Evolutionary conservation across 2,113 vertebrate genomes (phyloP), one percentile per base, ranked within the genome.

Genomic region (Nipponia nippon): DNA sequence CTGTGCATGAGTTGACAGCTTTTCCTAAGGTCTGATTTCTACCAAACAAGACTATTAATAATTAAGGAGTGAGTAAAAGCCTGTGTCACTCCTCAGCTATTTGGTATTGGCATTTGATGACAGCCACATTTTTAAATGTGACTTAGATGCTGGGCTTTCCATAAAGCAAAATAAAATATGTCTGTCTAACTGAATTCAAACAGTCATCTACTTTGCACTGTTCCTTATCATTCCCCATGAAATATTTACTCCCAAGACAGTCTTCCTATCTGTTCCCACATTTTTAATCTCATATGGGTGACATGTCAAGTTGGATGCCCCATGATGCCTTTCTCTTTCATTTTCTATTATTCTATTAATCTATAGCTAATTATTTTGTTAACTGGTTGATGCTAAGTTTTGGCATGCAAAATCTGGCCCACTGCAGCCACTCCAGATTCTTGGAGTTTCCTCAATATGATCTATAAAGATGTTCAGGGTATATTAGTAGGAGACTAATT

Each of bases 101-200:
- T 95, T 96, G 84, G 52, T 87, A 96, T 95, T 96, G 96, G 70
- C 96, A 96, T 91, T 85, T 96, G 91, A 88, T 95, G 96, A 96
- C 96, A 96, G 78, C 36, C 84, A 85, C 93, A 95, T 96, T 96
- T 96, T 95, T 95, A 96, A 96, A 97, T 79, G 78, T 91, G 84
- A 91, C 91, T 96, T 96, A 93, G 91, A 91, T 83, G 61, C 46
- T 80, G 61, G 82, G 73, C 75, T 91, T 95, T 87, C 84, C 66
- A 90, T 96, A 96, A 96, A 95, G 53, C 75, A 90, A 90, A 97
- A 97, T 96, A 85, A 97, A 95, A 58, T 91, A 95, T 94, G 70
- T 65, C 81, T 89, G 84, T 94, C 91, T 96, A 85, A 93, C 87
- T 90, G 89, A 90, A 96, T 96, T 95, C 90, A 86, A 95, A 55